Conservation (phyloP, 1,140 invertebrate genomes). For the Neodiprion virginianus region DNA sequence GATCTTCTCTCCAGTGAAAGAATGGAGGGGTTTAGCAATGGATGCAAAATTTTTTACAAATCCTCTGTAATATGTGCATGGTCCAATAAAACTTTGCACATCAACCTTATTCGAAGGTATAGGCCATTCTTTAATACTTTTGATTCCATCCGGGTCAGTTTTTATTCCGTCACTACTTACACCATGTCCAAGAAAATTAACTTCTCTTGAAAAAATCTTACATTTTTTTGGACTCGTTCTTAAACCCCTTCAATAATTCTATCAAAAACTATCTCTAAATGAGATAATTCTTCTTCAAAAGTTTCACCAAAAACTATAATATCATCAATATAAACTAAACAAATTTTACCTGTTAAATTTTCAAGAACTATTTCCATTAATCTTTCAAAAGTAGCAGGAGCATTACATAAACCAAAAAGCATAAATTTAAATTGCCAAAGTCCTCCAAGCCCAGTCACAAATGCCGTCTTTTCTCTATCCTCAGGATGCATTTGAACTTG, state of each 20-base stretch:
- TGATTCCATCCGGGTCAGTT: constrained; percentile 16
- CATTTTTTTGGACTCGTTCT: constrained; percentile 1
- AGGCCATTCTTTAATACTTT: constrained; percentile 18
- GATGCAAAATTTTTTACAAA: not conserved
- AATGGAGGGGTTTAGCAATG: not conserved
- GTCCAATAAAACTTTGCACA: constrained; percentile 27
- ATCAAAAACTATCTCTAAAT: not conserved
- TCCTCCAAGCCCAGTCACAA: no score
- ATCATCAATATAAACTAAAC: no score
- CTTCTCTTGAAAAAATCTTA: not conserved
- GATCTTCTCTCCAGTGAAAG: not conserved
- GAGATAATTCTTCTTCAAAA: not conserved
- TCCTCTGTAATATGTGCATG: constrained; percentile 27
- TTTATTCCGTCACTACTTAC: constrained; percentile 13
- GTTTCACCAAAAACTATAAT: not conserved
- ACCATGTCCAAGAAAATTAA: constrained; percentile 23
- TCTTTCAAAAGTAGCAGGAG: no score
- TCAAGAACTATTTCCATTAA: no score
- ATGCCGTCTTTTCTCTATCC: no score
- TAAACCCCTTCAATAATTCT: not conserved
- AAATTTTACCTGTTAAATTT: no score
- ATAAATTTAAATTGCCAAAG: no score
- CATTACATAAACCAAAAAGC: no score
- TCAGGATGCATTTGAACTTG: no score
- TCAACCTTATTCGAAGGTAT: constrained; percentile 24